Base-by-base conservation (phyloP, 1,140 invertebrate species). In the Cephus cinctus region DNA sequence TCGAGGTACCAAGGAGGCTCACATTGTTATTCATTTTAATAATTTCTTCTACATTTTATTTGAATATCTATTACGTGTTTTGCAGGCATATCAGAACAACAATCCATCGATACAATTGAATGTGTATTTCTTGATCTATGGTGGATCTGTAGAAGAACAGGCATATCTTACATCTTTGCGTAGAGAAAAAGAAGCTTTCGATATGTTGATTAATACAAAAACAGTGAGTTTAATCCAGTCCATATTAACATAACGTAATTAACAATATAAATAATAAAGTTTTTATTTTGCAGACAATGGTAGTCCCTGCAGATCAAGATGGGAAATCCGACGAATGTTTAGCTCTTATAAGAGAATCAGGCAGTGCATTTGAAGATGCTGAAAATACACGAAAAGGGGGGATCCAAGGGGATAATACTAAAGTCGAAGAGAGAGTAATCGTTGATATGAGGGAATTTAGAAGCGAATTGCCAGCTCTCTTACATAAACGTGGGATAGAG, bases 391-490 rank as follows among this genome's bases (percentile, higher is more conserved):
- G 88, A 23, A 83, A 86, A 76, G 89, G 86, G 43, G 89, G 78
- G 53, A 23, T 65, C 3, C 48, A 64, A 54, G 42, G 47, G 36
- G 48, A 53, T 47, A 43, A 43, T 32, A 21, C 52, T 30, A 46
- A 75, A 72, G 78, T 36, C 75, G 77, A 8, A 73, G 76, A 67
- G 55, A 73, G 86, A 64, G 77, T 98, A 9, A 90, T 98, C 59
- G 94, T 99, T 15, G 98, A 99, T 73, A 96, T 98, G 87, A 81
- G 98, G 65, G 98, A 99, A 76, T 99, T 99, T 70, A 83, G 96
- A 36, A 96, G 94, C 52, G 96, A 98, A 71, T 77, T 99, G 12
- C 98, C 98, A 0, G 88, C 93, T 4, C 77, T 98, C 23, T 84
- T 99, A 38, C 95, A 99, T 68, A 88, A 90, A 65, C 82, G 92